These are phyloP conservation scores for Atrichornis clamosus DNA, from an alignment of 2,113 vertebrate species.

Conservation along the genomic window DNA sequence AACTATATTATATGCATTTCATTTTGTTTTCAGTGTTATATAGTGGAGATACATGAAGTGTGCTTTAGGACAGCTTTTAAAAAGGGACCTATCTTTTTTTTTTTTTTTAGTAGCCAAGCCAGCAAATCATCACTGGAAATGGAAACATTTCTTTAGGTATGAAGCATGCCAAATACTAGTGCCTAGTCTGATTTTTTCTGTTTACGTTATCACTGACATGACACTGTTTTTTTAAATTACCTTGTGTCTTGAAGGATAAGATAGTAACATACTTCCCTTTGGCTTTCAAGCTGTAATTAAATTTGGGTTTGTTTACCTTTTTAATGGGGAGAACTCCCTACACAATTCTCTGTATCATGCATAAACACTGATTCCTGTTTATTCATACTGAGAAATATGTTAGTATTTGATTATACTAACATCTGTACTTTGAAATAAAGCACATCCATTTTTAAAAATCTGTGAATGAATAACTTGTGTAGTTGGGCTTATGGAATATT, in stretches of 20 bases:
- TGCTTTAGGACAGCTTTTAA: not conserved
- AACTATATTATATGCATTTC: not conserved
- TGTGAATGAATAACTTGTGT: not conserved
- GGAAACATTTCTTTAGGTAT: not conserved
- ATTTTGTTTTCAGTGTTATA: not conserved
- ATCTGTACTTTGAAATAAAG: conserved; percentile 61
- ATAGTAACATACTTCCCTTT: conserved; percentile 58
- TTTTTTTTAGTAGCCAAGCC: not conserved
- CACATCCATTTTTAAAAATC: conserved; percentile 1
- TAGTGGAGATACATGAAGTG: not conserved
- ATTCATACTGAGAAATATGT: conserved; percentile 56
- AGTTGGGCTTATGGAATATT: not conserved
- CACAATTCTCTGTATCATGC: conserved; percentile 40
- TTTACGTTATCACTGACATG: not conserved
- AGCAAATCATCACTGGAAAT: not conserved
- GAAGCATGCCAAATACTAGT: not conserved
- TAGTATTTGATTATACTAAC: conserved; percentile 56
- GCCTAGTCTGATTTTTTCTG: not conserved
- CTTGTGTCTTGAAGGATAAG: conserved; percentile 54
- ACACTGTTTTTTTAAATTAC: not conserved
- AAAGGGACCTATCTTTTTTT: not conserved
- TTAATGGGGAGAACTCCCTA: conserved; percentile 54
- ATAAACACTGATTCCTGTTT: conserved; percentile 77
- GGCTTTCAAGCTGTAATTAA: conserved; percentile 46
- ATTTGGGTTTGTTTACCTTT: conserved; percentile 42